Conservation (phyloP, 2,888 invertebrate species). For the Oscheius sp. region DNA sequence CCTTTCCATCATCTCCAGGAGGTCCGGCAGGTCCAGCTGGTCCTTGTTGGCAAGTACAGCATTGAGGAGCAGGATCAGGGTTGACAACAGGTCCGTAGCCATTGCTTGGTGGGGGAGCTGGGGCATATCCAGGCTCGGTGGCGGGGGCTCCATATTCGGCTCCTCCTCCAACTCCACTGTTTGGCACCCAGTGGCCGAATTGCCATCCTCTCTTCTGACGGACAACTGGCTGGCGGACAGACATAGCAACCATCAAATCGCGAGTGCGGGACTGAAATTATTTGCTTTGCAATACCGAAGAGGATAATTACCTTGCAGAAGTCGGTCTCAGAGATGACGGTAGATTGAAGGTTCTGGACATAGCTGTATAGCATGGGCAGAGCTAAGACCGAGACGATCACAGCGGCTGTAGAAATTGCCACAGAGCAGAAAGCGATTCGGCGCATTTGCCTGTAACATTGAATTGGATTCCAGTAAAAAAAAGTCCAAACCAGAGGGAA, state of each 20-base stretch:
- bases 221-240: conserved; percentile 46
- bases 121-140: conserved; percentile 42
- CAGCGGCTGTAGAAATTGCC: conserved; percentile 51
- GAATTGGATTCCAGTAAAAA: background rate
- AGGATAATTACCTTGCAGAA: conserved; percentile 48
- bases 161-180: conserved; percentile 56
- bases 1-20: conserved; percentile 56
- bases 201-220: conserved; percentile 57
- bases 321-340: conserved; percentile 48
- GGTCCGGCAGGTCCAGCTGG: conserved; percentile 58
- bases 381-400: conserved; percentile 48
- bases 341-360: conserved; percentile 51
- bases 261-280: conserved; percentile 58
- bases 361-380: conserved; percentile 55
- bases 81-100: conserved; percentile 62
- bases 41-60: conserved; percentile 68
- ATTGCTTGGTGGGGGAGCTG: conserved; percentile 36
- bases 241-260: conserved; percentile 63
- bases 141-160: conserved; percentile 63
- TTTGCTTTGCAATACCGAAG: background rate
- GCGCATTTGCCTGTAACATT: conserved; percentile 47
- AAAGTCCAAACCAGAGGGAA: background rate
- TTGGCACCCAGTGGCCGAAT: conserved; percentile 61
- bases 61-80: conserved; percentile 61
- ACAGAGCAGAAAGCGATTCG: conserved; percentile 51